These are phyloP conservation scores for Cephalotes varians DNA, from an alignment of 2,888 invertebrate genomes.

Conservation along the genomic window DNA sequence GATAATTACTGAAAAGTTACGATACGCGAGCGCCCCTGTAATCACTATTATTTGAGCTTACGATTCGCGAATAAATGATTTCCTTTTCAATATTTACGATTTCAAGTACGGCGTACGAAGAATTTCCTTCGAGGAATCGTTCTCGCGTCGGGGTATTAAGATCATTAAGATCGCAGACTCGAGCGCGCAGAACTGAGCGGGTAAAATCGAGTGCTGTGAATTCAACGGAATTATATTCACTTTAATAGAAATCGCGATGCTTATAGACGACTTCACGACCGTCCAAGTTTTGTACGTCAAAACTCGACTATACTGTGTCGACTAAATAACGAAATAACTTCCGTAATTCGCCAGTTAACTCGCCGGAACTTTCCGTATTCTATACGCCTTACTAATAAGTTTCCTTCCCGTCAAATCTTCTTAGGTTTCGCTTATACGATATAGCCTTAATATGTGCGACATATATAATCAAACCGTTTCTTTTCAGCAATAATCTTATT, in stretches of 20 bases:
- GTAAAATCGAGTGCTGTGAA: neutral
- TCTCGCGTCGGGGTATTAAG: neutral
- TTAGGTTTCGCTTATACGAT: neutral
- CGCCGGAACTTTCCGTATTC: conserved; percentile 11
- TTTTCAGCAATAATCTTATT: neutral
- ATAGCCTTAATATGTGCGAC: neutral
- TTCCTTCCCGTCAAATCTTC: neutral
- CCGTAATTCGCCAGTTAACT: conserved; percentile 18
- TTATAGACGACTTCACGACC: neutral
- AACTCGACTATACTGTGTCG: neutral
- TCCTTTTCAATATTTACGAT: neutral
- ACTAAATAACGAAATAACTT: neutral
- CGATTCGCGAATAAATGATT: neutral
- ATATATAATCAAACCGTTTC: neutral
- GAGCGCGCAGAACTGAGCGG: neutral
- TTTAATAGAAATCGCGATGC: neutral
- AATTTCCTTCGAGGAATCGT: neutral
- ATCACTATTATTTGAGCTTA: neutral
- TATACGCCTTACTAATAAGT: conserved; percentile 11
- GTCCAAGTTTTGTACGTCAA: neutral
- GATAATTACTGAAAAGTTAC: conserved; percentile 16
- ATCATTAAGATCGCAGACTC: neutral
- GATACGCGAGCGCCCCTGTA: neutral
- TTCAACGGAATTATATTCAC: neutral
- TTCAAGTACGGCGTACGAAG: neutral